These are phyloP conservation scores for Herpetotheres cachinnans DNA, from an alignment of 2,113 vertebrate genomes.

Conservation along the genomic window DNA sequence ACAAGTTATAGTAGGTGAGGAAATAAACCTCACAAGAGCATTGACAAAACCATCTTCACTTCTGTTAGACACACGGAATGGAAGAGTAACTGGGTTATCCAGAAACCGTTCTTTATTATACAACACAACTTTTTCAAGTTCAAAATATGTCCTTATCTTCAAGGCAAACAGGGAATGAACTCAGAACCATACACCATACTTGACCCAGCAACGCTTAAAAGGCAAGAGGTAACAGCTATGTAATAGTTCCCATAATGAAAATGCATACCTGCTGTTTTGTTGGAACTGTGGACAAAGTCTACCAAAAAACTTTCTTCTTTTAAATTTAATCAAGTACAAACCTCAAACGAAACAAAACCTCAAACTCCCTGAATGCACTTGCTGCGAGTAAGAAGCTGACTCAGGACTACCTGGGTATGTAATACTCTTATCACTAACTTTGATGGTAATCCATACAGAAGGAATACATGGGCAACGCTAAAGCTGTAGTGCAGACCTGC, in stretches of 20 bases:
- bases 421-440: neutral
- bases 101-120: neutral
- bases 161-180: neutral
- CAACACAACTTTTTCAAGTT: neutral
- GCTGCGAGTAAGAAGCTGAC: neutral
- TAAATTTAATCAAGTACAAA: neutral
- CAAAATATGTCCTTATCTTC: neutral
- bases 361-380: neutral
- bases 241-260: neutral
- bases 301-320: neutral
- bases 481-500: neutral
- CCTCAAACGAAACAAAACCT: neutral
- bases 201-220: neutral
- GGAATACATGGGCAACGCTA: neutral
- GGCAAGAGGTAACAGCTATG: neutral
- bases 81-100: neutral
- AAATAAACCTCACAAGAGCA: neutral
- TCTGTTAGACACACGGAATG: neutral
- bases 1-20: neutral
- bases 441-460: neutral
- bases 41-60: neutral
- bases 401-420: neutral
- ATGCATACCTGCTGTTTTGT: neutral
- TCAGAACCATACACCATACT: neutral
- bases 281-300: neutral